phyloP scores from a whole-genome alignment of 2,888 invertebrate species.

The Cephus runcator region DNA sequence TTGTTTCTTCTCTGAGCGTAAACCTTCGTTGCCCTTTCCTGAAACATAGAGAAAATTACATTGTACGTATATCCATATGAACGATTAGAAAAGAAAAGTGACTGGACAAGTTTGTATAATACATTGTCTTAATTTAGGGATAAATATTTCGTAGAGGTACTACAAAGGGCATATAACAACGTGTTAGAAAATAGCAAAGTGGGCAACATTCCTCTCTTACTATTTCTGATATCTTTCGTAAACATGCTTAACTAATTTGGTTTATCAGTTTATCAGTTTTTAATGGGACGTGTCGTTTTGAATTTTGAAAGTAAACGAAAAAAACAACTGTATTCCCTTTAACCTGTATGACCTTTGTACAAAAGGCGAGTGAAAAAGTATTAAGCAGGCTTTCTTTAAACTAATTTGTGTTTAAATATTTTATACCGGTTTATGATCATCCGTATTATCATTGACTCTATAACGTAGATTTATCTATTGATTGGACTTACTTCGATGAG shows the following conservation, averaged over 20 bases:
- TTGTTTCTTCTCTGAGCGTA: slow-evolving; percentile 66
- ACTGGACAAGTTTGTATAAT: neutral
- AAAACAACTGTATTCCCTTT: neutral
- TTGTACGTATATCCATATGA: neutral
- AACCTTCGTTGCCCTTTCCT: slow-evolving; percentile 57
- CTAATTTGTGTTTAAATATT: neutral
- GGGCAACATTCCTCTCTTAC: neutral
- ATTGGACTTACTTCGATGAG: slow-evolving; percentile 53
- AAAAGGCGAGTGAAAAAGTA: neutral
- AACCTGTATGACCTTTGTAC: neutral
- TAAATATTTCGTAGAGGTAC: neutral
- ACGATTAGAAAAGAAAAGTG: slow-evolving; percentile 17
- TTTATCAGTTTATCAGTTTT: neutral
- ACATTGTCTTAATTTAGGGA: neutral
- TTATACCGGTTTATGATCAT: neutral
- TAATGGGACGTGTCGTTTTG: neutral
- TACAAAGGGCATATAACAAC: neutral
- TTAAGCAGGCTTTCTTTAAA: neutral
- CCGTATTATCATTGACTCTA: neutral
- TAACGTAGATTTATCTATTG: neutral
- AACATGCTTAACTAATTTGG: neutral
- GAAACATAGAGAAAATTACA: slow-evolving; percentile 32
- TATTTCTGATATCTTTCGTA: neutral
- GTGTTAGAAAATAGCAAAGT: neutral
- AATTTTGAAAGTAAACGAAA: neutral